A percentile compares a stretch with the other conserved stretches of the same genome.
Evolutionary conservation across 1,140 invertebrate genomes (phyloP).

Genomic region (Aradophagus sp.): DNA sequence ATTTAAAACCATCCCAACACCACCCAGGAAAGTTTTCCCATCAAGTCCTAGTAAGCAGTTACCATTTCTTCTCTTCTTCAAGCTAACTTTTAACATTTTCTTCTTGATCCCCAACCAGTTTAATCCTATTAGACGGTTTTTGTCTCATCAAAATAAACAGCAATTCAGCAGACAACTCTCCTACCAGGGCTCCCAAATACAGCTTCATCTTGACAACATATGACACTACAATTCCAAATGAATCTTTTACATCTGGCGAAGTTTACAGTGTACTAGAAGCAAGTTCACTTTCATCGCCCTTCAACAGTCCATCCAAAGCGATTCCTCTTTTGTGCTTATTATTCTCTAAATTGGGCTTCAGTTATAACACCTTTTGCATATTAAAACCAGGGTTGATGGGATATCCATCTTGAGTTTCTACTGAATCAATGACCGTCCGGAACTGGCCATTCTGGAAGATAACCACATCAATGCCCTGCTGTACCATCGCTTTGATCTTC

Average conservation of each 20-base stretch:
- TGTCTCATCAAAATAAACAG: conserved; percentile 98
- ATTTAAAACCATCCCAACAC: no score
- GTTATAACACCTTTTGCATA: conserved; percentile 92
- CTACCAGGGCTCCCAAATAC: conserved; percentile 93
- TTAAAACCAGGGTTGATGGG: conserved; percentile 95
- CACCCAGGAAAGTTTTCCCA: no score
- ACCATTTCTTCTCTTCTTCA: no score
- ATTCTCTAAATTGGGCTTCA: conserved; percentile 85
- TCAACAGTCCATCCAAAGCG: conserved; percentile 95
- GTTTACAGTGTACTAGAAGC: conserved; percentile 95
- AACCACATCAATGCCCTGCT: conserved; percentile 97
- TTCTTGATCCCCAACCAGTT: conserved; percentile 60
- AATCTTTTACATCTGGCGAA: conserved; percentile 87
- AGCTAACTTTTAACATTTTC: conserved; percentile 47
- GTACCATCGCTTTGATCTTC: conserved; percentile 93
- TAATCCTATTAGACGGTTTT: conserved; percentile 77
- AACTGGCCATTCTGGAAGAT: conserved; percentile 99
- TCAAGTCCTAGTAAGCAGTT: no score
- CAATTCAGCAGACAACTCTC: conserved; percentile 94
- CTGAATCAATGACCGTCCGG: conserved; percentile 91
- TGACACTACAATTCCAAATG: conserved; percentile 92
- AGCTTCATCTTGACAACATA: conserved; percentile 96
- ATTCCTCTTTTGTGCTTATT: conserved; percentile 94
- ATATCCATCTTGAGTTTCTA: conserved; percentile 97
- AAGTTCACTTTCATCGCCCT: conserved; percentile 87